Percentiles rank a stretch among this genome's conserved stretches.
Evolutionary conservation across 1,140 invertebrate species (phyloP).

Genomic region (Scaptomyza hsui): DNA sequence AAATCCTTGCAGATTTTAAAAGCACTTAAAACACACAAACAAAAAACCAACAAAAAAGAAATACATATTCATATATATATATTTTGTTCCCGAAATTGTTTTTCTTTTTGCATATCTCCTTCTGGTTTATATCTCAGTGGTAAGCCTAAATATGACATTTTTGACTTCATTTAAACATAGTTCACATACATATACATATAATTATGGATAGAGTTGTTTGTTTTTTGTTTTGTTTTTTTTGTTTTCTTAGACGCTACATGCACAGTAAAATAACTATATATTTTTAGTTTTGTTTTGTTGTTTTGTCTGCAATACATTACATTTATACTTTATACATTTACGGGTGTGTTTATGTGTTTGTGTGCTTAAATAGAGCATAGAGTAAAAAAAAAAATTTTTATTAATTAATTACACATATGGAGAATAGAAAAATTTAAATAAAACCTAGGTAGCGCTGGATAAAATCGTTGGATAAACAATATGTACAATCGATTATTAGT

Average conservation of each 20-base stretch:
- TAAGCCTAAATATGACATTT: slow-evolving; percentile 78
- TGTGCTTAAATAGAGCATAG: slow-evolving; percentile 21
- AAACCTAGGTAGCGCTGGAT: slow-evolving; percentile 56
- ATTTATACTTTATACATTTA: slow-evolving; percentile 35
- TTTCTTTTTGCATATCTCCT: slow-evolving; percentile 28
- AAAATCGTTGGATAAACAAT: slow-evolving; percentile 73
- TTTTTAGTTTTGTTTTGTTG: slow-evolving; percentile 16
- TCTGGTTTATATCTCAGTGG: slow-evolving; percentile 51
- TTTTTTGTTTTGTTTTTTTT: not conserved
- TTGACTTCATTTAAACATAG: slow-evolving; percentile 55
- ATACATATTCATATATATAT: slow-evolving; percentile 49
- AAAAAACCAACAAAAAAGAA: slow-evolving; percentile 61
- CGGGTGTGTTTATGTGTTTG: slow-evolving; percentile 15
- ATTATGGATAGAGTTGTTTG: slow-evolving; percentile 58
- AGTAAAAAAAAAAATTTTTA: slow-evolving; percentile 38
- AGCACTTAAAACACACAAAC: slow-evolving; percentile 57
- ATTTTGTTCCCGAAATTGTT: slow-evolving; percentile 79
- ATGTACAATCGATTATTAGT: slow-evolving; percentile 54
- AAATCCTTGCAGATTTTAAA: too few relatives aligned
- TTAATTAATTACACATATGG: slow-evolving; percentile 15
- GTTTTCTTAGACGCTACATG: slow-evolving; percentile 57
- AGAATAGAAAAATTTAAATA: slow-evolving; percentile 54
- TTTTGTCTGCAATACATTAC: slow-evolving; percentile 22
- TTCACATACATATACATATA: slow-evolving; percentile 48
- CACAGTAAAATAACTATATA: slow-evolving; percentile 71